Evolutionary conservation across 2,888 invertebrate species (phyloP).

Genomic region (Metacarcinus magister): DNA sequence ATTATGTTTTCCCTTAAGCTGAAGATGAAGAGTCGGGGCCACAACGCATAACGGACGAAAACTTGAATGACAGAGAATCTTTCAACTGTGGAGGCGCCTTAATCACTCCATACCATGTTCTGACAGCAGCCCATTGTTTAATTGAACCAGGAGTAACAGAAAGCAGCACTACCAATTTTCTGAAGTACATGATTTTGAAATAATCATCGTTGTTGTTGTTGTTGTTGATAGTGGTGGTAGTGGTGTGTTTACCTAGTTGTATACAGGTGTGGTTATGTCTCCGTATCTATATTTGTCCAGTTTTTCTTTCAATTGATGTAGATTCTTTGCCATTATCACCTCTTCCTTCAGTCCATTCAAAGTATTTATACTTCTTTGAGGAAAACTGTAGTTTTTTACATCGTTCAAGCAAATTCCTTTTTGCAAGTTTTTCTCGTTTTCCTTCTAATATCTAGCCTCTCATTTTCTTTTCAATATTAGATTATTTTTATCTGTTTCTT

Average conservation of each 20-base stretch:
- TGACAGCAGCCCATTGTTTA: conserved; percentile 72
- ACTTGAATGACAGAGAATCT: conserved; percentile 22
- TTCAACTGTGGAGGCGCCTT: conserved; percentile 71
- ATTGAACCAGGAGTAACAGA: not conserved
- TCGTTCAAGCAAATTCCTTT: too few relatives aligned
- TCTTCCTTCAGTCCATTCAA: too few relatives aligned
- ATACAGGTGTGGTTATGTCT: too few relatives aligned
- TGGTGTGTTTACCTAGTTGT: not conserved
- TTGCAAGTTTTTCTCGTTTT: too few relatives aligned
- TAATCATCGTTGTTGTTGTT: not conserved
- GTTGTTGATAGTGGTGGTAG: not conserved
- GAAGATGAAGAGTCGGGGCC: conserved; percentile 9
- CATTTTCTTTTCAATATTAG: too few relatives aligned
- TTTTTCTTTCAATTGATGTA: too few relatives aligned
- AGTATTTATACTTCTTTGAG: too few relatives aligned
- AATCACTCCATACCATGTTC: conserved; percentile 72
- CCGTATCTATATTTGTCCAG: too few relatives aligned
- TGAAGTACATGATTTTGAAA: conserved; percentile 50
- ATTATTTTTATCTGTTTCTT: too few relatives aligned
- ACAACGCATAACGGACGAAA: conserved; percentile 45
- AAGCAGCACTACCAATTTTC: not conserved
- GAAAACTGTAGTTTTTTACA: too few relatives aligned
- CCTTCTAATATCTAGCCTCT: too few relatives aligned
- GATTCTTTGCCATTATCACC: too few relatives aligned
- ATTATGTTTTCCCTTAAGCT: not conserved